These are phyloP conservation scores for Dendrolimus pini DNA, from an alignment of 2,888 invertebrate species.

Conservation along the genomic window DNA sequence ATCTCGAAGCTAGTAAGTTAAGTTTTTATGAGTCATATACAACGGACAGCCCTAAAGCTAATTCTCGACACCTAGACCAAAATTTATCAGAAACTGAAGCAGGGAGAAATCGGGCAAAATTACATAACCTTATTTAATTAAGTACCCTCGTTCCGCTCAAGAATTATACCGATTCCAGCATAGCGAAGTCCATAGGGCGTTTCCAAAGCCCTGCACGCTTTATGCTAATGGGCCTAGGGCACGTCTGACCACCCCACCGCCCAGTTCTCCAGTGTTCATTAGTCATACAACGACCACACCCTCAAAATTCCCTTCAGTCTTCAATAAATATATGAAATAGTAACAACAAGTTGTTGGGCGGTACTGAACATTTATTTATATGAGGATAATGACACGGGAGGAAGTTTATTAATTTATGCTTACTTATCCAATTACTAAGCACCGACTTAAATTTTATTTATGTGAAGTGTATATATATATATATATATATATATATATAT, in stretches of 20 bases:
- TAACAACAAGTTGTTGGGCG: not conserved
- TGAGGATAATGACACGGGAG: not conserved
- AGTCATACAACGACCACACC: constrained; percentile 23
- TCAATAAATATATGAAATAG: not conserved
- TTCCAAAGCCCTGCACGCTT: constrained; percentile 41
- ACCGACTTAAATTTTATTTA: no score
- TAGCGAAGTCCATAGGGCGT: constrained; percentile 27
- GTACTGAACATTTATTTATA: not conserved
- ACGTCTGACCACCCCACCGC: constrained; percentile 49
- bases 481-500: no score
- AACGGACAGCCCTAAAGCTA: no score
- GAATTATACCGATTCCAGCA: constrained; percentile 22
- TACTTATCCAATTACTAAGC: not conserved
- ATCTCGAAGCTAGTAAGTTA: no score
- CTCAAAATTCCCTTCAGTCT: constrained; percentile 11
- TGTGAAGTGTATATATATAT: no score
- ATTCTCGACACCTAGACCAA: no score
- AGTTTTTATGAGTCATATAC: no score
- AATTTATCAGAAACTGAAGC: no score
- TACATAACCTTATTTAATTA: no score
- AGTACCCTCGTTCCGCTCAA: constrained; percentile 9
- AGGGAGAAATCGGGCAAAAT: no score
- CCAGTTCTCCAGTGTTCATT: constrained; percentile 25
- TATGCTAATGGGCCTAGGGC: constrained; percentile 49
- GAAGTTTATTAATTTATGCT: not conserved